Conservation (phyloP, 2,113 vertebrate species). For the Piliocolobus tephrosceles region DNA sequence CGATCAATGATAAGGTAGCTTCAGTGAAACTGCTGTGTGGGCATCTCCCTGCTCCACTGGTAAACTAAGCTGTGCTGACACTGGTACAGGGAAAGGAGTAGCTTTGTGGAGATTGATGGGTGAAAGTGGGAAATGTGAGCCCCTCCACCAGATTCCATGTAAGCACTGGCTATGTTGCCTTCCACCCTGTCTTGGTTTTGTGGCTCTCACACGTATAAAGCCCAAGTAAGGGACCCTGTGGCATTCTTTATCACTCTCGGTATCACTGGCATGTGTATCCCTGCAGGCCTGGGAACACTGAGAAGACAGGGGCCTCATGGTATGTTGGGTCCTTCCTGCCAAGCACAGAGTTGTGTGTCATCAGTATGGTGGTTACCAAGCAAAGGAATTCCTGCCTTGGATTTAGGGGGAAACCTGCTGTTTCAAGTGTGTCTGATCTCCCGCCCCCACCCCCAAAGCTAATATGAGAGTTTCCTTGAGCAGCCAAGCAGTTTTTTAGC, state of each 20-base stretch:
- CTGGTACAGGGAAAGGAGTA: too few species aligned
- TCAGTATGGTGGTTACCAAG: background rate
- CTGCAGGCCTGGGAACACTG: background rate
- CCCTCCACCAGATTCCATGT: too few species aligned
- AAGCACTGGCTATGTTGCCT: background rate
- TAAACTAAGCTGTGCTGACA: background rate
- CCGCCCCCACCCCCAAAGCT: too few species aligned
- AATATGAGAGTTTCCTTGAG: background rate
- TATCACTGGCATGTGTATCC: background rate
- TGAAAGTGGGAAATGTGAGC: background rate
- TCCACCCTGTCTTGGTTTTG: background rate
- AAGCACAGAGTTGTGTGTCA: background rate
- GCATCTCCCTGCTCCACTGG: background rate
- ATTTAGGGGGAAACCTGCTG: background rate
- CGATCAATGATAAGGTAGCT: accelerated
- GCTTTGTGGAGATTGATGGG: background rate
- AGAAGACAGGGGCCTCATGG: background rate
- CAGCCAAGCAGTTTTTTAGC: background rate
- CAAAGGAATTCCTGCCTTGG: background rate
- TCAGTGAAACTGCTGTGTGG: background rate
- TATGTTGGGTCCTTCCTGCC: background rate
- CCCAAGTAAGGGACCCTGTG: background rate
- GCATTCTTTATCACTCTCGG: too few species aligned
- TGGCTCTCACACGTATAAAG: background rate
- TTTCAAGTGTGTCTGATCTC: background rate